These are phyloP conservation scores for Polypedilum pembai DNA, from an alignment of 1,140 invertebrate genomes.

Conservation along the genomic window DNA sequence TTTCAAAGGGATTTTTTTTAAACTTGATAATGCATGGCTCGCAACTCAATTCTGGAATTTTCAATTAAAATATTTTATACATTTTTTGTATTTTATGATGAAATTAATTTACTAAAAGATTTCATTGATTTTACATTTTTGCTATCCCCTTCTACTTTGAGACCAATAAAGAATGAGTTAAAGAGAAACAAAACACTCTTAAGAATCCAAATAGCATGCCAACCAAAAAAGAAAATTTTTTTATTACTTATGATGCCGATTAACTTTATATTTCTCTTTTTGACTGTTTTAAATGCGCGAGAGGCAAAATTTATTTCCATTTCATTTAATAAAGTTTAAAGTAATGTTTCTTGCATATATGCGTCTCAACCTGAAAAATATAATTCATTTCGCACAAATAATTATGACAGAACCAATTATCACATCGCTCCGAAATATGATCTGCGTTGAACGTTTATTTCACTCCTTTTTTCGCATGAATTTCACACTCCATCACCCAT, in stretches of 20 bases:
- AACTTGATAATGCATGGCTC: too few species aligned
- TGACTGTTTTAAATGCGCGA: not conserved
- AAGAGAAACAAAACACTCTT: too few species aligned
- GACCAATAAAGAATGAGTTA: too few species aligned
- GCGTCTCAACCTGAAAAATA: not conserved
- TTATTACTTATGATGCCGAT: constrained; percentile 1
- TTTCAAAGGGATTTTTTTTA: too few species aligned
- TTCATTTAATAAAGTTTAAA: not conserved
- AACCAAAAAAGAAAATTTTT: not conserved
- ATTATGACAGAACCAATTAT: constrained; percentile 18
- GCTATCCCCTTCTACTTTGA: too few species aligned
- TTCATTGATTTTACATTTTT: too few species aligned
- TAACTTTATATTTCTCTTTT: not conserved
- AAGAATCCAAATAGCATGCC: not conserved
- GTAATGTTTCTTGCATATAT: not conserved
- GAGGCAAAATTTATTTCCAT: constrained; percentile 2
- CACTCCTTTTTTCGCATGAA: not conserved
- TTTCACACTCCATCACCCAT: not conserved
- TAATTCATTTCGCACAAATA: constrained; percentile 8
- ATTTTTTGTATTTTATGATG: too few species aligned
- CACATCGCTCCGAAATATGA: not conserved
- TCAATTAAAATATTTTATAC: too few species aligned
- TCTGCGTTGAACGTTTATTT: not conserved
- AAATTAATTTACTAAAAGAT: too few species aligned
- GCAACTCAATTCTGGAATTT: too few species aligned